These are phyloP conservation scores for Lasioglossum pauxillum DNA, from an alignment of 2,888 invertebrate species.

Conservation along the genomic window DNA sequence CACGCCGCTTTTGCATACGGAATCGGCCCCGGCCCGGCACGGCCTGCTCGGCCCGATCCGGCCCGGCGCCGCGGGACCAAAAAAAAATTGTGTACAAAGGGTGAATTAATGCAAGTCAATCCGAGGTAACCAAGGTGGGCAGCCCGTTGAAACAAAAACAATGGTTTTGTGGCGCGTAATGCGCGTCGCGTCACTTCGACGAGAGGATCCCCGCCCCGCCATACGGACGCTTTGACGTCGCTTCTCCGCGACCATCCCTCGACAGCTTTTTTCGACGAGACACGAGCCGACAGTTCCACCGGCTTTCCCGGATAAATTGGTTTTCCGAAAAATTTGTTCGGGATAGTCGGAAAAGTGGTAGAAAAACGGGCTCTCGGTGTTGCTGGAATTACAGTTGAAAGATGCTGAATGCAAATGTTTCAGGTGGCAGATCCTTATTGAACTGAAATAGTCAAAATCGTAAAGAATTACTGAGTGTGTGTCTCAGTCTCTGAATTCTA, in stretches of 20 bases:
- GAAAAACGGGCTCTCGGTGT: not conserved
- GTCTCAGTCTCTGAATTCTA: too few relatives aligned
- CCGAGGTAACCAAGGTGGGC: conserved; percentile 34
- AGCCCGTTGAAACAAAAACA: conserved; percentile 57
- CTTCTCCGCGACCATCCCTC: not conserved
- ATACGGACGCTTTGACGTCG: conserved; percentile 32
- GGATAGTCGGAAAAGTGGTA: not conserved
- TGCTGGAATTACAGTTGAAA: not conserved
- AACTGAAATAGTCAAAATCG: not conserved
- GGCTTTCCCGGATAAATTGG: not conserved
- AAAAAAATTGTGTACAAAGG: conserved; percentile 70
- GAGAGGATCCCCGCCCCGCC: not conserved
- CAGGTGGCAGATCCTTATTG: not conserved
- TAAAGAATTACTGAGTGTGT: not conserved
- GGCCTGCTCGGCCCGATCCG: not conserved
- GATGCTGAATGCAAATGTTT: not conserved
- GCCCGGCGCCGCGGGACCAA: conserved; percentile 8
- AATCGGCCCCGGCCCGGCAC: conserved; percentile 54
- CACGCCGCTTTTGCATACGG: conserved; percentile 70
- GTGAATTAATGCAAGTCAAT: conserved; percentile 70
- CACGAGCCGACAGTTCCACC: not conserved
- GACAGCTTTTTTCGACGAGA: conserved; percentile 4
- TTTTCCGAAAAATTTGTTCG: not conserved
- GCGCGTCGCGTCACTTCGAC: conserved; percentile 10
- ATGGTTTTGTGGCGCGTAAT: conserved; percentile 51